These are phyloP conservation scores for Psittacula echo DNA, from an alignment of 2,797 vertebrate species.

Conservation along the genomic window DNA sequence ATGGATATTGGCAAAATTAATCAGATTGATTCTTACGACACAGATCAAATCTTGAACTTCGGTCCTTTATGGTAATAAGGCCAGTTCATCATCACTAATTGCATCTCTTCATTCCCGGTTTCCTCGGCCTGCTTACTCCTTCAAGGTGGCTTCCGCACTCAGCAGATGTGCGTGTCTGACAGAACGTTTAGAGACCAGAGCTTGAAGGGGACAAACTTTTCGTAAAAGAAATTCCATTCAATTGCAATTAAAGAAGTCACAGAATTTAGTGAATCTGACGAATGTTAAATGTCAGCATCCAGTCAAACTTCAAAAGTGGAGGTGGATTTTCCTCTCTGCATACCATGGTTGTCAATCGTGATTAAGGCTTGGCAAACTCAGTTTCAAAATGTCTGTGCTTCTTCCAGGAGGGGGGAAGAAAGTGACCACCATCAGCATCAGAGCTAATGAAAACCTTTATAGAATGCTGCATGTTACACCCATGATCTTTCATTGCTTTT, in stretches of 20 bases:
- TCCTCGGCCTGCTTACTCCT: background rate
- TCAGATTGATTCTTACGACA: slow-evolving; percentile 48
- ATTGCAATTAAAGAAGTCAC: background rate
- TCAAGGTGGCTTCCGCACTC: slow-evolving; percentile 35
- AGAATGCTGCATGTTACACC: background rate
- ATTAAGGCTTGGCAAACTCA: background rate
- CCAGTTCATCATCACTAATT: slow-evolving; percentile 44
- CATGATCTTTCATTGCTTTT: background rate
- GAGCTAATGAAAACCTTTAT: background rate
- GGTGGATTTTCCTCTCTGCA: background rate
- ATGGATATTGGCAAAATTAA: slow-evolving; percentile 51
- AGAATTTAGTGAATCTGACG: background rate
- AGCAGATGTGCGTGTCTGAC: background rate
- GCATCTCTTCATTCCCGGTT: background rate
- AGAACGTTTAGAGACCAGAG: background rate
- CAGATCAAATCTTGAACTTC: slow-evolving; percentile 48
- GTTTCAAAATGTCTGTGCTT: background rate
- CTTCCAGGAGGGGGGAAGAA: background rate
- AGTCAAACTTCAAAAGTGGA: background rate
- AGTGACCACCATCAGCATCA: background rate
- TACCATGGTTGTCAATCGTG: background rate
- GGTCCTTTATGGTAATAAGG: slow-evolving; percentile 36
- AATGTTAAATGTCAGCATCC: background rate
- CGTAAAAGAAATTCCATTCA: background rate
- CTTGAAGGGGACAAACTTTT: background rate